Percentiles rank a stretch among this genome's conserved stretches.
Evolutionary conservation across 2,797 vertebrate species (phyloP).

Genomic region (Myotis vivesi): DNA sequence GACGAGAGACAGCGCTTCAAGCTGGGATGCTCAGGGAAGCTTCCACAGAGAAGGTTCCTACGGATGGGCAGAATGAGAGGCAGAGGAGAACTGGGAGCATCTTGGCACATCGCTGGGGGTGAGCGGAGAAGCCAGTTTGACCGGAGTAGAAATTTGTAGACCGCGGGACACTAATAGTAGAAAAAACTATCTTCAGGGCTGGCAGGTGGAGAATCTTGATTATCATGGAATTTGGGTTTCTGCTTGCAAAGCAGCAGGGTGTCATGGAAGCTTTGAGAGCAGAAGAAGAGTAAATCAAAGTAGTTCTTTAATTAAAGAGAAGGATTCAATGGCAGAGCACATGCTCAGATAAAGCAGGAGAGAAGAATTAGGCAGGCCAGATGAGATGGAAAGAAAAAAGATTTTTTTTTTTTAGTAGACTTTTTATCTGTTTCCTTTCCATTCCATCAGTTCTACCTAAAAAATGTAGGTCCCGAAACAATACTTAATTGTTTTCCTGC

Average conservation of each 20-base stretch:
- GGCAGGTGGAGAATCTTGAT: not conserved
- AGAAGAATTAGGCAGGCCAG: not conserved
- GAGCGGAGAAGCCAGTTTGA: not conserved
- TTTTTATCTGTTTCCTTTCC: not conserved
- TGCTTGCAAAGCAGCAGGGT: not conserved
- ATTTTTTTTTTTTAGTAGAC: not conserved
- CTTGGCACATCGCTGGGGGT: not conserved
- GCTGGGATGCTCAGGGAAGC: not conserved
- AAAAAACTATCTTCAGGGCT: not conserved
- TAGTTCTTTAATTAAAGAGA: not conserved
- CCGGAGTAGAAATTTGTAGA: not conserved
- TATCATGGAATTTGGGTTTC: not conserved
- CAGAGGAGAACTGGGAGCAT: not conserved
- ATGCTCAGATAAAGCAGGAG: not conserved
- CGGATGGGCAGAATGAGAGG: not conserved
- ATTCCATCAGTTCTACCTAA: not conserved
- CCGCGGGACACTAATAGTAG: not conserved
- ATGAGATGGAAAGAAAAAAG: not conserved
- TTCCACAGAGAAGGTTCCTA: not conserved
- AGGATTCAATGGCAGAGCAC: not conserved
- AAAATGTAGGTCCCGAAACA: not conserved
- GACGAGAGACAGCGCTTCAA: constrained; percentile 28
- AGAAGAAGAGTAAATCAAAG: not conserved
- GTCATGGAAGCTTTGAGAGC: not conserved
- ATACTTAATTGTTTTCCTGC: not conserved